Conservation (phyloP, 2,113 vertebrate genomes). For the Mystacornis crossleyi region DNA sequence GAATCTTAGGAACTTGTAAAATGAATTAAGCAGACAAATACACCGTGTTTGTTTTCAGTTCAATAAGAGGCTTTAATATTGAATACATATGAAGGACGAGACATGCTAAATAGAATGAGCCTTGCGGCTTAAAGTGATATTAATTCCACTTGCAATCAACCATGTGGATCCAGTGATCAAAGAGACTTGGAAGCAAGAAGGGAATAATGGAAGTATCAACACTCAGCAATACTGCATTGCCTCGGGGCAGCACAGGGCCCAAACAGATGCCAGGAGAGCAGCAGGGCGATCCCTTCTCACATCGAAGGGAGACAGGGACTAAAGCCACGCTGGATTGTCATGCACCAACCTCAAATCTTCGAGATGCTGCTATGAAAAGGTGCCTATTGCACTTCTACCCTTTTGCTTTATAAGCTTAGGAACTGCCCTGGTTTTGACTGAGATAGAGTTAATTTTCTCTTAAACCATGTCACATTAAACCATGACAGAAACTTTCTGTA, state of each 20-base stretch:
- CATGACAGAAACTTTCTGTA: not conserved
- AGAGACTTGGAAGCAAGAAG: conserved; percentile 35
- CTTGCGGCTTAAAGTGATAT: conserved; percentile 46
- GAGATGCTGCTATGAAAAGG: not conserved
- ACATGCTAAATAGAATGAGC: conserved; percentile 29
- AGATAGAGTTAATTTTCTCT: not conserved
- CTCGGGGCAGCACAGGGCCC: not conserved
- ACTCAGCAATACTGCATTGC: not conserved
- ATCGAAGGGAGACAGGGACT: not conserved
- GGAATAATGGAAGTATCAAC: conserved; percentile 57
- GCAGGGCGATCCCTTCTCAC: not conserved
- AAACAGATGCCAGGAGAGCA: conserved; percentile 15
- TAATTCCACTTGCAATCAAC: conserved; percentile 59
- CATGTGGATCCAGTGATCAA: conserved; percentile 62
- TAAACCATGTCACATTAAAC: not conserved
- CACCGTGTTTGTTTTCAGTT: conserved; percentile 41
- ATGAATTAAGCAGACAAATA: conserved; percentile 45
- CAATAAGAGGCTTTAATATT: conserved; percentile 49
- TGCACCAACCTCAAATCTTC: not conserved
- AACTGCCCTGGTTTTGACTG: not conserved
- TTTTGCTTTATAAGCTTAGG: not conserved
- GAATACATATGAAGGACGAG: conserved; percentile 49
- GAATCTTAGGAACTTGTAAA: conserved; percentile 27
- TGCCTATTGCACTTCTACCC: not conserved
- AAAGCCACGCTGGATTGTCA: not conserved